A percentile compares a stretch with the other conserved stretches of the same genome.
phyloP scores from a whole-genome alignment of 2,888 invertebrate species.

The Erebia palarica region DNA sequence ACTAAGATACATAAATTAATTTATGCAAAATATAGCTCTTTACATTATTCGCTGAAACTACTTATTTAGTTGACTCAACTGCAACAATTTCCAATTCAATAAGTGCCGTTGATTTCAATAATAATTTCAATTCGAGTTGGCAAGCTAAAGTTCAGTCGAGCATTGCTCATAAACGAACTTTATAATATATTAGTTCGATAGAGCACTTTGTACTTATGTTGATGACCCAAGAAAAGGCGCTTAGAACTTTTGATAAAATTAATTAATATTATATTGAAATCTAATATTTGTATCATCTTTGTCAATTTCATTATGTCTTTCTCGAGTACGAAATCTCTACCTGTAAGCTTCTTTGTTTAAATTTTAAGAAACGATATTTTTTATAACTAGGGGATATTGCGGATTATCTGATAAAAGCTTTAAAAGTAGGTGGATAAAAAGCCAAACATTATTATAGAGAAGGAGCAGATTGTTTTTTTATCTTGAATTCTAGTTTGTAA shows the following conservation, averaged over 20 bases:
- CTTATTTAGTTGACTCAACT: conserved; percentile 6
- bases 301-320: neutral
- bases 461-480: no score
- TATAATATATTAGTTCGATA: conserved; percentile 1
- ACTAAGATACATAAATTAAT: neutral
- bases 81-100: neutral
- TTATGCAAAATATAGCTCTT: neutral
- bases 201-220: conserved; percentile 1
- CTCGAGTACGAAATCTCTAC: neutral
- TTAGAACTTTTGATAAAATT: neutral
- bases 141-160: conserved; percentile 6
- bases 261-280: neutral
- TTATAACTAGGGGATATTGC: no score
- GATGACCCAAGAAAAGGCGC: neutral
- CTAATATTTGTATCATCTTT: neutral
- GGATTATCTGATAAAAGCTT: no score
- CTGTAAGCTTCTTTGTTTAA: no score
- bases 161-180: conserved; percentile 10
- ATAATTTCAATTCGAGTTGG: conserved; percentile 4
- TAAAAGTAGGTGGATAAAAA: no score
- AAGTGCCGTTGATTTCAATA: neutral
- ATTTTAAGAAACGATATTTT: no score
- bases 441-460: no score
- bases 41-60: neutral
- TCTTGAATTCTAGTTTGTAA: no score